phyloP scores from a whole-genome alignment of 2,113 vertebrate genomes.

The Chloropsis hardwickii region DNA sequence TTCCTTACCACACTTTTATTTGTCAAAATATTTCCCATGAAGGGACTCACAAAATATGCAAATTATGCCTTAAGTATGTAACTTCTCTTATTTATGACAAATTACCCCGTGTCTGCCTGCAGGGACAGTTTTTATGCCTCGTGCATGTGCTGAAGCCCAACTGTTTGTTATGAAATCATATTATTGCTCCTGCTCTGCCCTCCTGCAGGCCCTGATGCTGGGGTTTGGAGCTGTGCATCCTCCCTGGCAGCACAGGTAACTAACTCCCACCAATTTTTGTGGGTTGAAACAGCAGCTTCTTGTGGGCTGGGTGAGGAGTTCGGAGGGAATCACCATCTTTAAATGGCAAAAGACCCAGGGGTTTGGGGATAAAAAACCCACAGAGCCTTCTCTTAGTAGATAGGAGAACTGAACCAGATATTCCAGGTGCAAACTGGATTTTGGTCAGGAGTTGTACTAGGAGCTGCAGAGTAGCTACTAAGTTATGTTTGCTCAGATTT shows the following conservation, averaged over 20 bases:
- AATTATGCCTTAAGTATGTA: background rate
- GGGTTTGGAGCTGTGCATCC: background rate
- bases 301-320: background rate
- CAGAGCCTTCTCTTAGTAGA: background rate
- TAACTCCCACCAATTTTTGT: background rate
- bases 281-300: background rate
- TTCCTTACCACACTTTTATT: background rate
- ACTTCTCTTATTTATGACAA: background rate
- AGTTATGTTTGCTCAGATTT: background rate
- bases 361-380: background rate
- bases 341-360: accelerated
- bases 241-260: background rate
- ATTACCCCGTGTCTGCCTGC: accelerated
- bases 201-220: background rate
- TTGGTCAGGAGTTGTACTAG: background rate
- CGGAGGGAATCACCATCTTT: accelerated
- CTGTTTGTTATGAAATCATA: background rate
- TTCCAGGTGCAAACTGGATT: background rate
- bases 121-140: background rate
- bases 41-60: background rate
- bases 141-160: background rate
- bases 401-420: background rate
- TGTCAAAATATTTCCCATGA: background rate
- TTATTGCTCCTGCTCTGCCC: background rate
- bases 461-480: background rate